Conservation (phyloP, 2,113 vertebrate genomes). For the Anguilla japonica region DNA sequence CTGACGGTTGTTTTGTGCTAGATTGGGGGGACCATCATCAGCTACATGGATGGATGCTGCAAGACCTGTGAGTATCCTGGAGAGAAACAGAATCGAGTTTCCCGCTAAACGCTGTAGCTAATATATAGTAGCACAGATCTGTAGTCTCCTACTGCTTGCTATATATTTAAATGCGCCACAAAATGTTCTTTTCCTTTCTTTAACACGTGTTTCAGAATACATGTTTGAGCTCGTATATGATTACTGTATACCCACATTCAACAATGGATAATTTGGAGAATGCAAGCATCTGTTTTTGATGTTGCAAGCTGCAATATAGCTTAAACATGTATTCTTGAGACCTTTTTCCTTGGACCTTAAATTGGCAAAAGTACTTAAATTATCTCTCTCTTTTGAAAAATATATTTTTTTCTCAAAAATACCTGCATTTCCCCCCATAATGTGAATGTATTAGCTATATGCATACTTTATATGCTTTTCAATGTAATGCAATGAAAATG, state of each 20-base stretch:
- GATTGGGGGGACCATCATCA: slow-evolving; percentile 88
- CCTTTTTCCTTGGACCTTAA: slow-evolving; percentile 19
- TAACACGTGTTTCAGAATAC: slow-evolving; percentile 43
- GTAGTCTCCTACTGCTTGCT: slow-evolving; percentile 27
- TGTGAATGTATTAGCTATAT: slow-evolving; percentile 28
- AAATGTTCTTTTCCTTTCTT: slow-evolving; percentile 36
- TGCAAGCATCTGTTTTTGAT: slow-evolving; percentile 1
- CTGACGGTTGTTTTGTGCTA: slow-evolving; percentile 53
- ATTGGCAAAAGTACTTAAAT: slow-evolving; percentile 3
- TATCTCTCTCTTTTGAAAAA: slow-evolving; percentile 19
- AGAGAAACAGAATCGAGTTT: not conserved
- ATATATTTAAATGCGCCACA: slow-evolving; percentile 45
- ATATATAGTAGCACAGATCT: slow-evolving; percentile 9
- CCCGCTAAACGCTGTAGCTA: not conserved
- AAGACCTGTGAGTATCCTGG: slow-evolving; percentile 88
- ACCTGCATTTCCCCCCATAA: slow-evolving; percentile 9
- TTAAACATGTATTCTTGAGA: slow-evolving; percentile 19
- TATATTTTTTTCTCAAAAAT: slow-evolving; percentile 7
- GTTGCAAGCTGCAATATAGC: slow-evolving; percentile 25
- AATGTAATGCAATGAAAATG: slow-evolving; percentile 37
- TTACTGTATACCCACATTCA: slow-evolving; percentile 16
- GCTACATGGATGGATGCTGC: slow-evolving; percentile 95
- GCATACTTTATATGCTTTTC: slow-evolving; percentile 51
- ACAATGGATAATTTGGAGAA: slow-evolving; percentile 14
- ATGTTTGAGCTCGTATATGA: slow-evolving; percentile 52